Evolutionary conservation across 2,797 vertebrate genomes (phyloP), one percentile per base, ranked within the genome.

Genomic region (Helostoma temminkii): DNA sequence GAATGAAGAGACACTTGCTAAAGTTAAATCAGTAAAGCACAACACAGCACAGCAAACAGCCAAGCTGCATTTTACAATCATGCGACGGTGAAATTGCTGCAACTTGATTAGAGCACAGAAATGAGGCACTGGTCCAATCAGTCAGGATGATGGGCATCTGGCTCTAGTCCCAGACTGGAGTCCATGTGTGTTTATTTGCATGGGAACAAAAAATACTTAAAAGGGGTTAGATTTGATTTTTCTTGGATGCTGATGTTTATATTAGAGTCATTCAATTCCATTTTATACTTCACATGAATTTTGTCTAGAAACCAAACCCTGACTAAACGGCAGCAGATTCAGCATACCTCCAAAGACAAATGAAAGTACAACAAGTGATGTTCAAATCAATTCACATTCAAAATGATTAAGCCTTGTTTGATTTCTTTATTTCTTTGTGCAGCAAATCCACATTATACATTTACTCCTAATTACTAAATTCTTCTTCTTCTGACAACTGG

Each of bases 391-490:
- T 18, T 32, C 9, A 2, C 14, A 52, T 36, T 41, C 36, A 30
- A 34, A 32, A 54, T 37, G 9, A 36, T 24, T 39, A 32, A 6
- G 19, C n/a, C 36, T 25, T 45, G 24, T 30, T 9, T 30, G 30
- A 46, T 46, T 32, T 16, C 21, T 46, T 32, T 36, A 5, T 42
- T 18, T 26, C 28, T n/a, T 36, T 25, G 18, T 25, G 43, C 43
- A 26, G 25, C 43, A 25, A 55, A 54, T 73, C 36, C 47, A 54
- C 26, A 43, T 19, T 26, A 65, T 5, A 53, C 42, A 66, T 28
- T 53, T 43, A 25, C 34, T 41, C 11, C 16, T 56, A 21, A 66
- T 25, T 46, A n/a, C 55, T 24, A 54, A 66, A 54, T 66, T 42
- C 49, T 49, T 11, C 21, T n/a, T n/a, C n/a, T n/a, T 19, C 56